Evolutionary conservation across 37 sponge, comb jelly and placozoan species (phyloP).

Genomic region (Agelas oroides): DNA sequence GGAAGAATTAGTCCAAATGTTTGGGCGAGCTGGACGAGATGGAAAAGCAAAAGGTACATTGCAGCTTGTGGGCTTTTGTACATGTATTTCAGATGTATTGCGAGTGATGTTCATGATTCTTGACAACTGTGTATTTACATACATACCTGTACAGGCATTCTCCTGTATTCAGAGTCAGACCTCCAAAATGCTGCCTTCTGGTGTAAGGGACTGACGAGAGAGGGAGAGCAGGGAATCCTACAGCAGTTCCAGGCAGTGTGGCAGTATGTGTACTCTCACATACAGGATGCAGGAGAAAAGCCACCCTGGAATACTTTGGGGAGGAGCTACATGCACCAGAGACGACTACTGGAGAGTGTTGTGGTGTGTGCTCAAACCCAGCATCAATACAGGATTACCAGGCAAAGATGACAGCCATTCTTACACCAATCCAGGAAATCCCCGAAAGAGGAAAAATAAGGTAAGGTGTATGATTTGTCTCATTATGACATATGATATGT

Average conservation of each 20-base stretch:
- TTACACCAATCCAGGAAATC: constrained; percentile 8
- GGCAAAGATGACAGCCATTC: constrained; percentile 20
- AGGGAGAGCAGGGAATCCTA: background rate
- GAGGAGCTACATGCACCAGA: background rate
- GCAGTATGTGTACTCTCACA: constrained; percentile 16
- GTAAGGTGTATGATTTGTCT: no score
- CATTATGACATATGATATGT: no score
- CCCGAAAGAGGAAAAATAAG: constrained; percentile 37
- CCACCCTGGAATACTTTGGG: constrained; percentile 9
- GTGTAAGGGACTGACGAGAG: constrained; percentile 1
- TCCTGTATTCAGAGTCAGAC: constrained; percentile 24
- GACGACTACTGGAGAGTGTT: background rate
- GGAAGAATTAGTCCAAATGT: constrained; percentile 34
- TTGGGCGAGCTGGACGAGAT: constrained; percentile 63
- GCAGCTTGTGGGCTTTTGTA: no score
- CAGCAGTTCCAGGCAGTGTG: background rate
- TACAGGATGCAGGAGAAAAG: constrained; percentile 7
- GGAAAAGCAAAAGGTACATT: constrained; percentile 24
- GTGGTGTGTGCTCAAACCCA: constrained; percentile 4
- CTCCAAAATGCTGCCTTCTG: constrained; percentile 30
- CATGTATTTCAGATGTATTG: no score
- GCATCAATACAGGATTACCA: background rate
- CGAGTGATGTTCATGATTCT: no score
- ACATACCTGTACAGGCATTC: constrained; percentile 20
- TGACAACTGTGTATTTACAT: no score